Conservation (phyloP, 2,113 vertebrate genomes). For the Athene cunicularia region DNA sequence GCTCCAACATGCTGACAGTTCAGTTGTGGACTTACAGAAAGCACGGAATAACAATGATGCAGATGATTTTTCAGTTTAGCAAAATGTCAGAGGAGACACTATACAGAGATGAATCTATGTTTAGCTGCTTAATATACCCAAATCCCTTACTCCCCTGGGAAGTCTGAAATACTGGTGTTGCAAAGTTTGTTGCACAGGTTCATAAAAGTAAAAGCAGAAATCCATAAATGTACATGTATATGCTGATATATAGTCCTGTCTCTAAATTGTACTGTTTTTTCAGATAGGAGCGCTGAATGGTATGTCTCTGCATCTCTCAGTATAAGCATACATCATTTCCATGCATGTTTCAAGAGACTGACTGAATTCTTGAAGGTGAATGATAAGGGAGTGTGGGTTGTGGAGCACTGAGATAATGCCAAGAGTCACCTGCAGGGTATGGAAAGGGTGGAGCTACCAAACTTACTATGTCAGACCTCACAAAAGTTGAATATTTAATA, state of each 20-base stretch:
- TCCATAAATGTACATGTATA: neutral
- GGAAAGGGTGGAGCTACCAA: neutral
- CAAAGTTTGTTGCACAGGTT: neutral
- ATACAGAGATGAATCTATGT: neutral
- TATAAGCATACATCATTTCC: neutral
- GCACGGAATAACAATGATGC: neutral
- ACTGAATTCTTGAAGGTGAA: slow-evolving; percentile 32
- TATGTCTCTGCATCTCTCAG: neutral
- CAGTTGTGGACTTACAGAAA: neutral
- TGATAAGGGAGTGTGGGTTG: slow-evolving; percentile 44
- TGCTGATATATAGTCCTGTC: neutral
- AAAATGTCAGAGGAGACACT: neutral
- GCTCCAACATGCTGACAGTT: neutral
- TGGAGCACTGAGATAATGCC: slow-evolving; percentile 21
- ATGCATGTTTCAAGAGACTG: neutral
- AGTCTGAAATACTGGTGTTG: neutral
- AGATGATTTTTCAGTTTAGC: neutral
- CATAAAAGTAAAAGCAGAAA: neutral
- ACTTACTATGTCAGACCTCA: neutral
- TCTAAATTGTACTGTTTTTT: neutral
- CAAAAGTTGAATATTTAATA: neutral
- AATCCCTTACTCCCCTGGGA: neutral
- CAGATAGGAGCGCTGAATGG: neutral
- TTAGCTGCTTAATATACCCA: neutral
- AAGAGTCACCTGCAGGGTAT: slow-evolving; percentile 13